These are phyloP conservation scores for Stigmatopora nigra DNA, from an alignment of 2,113 vertebrate species.

Conservation along the genomic window DNA sequence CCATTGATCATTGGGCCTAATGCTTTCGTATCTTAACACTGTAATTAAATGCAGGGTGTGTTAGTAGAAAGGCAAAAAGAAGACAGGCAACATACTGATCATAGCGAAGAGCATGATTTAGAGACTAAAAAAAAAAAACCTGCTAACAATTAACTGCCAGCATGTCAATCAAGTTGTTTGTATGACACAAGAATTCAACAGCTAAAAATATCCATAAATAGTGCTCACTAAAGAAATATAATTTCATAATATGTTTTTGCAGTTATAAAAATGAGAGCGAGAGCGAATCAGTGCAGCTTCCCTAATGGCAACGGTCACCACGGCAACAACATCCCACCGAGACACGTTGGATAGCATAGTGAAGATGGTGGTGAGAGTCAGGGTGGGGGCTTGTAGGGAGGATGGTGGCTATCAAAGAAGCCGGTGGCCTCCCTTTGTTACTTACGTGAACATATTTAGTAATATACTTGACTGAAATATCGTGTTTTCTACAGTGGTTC, in stretches of 20 bases:
- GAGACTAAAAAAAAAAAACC: no score
- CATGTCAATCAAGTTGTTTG: no score
- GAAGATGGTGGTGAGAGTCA: conserved; percentile 4
- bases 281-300: conserved; percentile 41
- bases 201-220: no score
- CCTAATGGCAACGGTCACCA: conserved; percentile 42
- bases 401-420: neutral
- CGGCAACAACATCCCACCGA: conserved; percentile 49
- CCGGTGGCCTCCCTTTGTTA: neutral
- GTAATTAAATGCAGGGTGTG: conserved; percentile 21
- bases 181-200: no score
- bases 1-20: neutral
- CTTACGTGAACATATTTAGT: neutral
- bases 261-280: neutral
- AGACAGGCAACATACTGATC: neutral
- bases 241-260: no score
- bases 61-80: neutral
- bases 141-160: no score
- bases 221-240: no score
- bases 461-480: neutral
- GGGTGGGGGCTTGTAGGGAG: neutral
- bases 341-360: conserved; percentile 44
- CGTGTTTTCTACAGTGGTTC: neutral
- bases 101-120: no score
- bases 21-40: neutral